Evolutionary conservation across 2,797 vertebrate genomes (phyloP).

Genomic region (Hippoglossus hippoglossus): DNA sequence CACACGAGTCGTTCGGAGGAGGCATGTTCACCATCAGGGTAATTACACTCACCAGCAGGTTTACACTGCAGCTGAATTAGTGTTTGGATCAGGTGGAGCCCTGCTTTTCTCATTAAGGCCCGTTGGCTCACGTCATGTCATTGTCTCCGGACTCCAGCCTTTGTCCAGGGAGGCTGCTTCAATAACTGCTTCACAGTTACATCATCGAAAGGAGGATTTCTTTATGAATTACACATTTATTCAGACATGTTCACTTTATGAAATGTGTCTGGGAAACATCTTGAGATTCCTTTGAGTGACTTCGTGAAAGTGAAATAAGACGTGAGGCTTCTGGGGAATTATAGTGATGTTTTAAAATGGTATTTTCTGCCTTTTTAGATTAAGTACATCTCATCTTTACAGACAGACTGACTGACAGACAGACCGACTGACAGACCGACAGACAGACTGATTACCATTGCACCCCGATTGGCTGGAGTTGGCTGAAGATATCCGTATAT

Average conservation of each 20-base stretch:
- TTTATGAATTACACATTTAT: slow-evolving; percentile 34
- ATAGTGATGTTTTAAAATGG: neutral
- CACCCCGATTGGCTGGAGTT: no score
- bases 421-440: neutral
- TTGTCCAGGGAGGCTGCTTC: slow-evolving; percentile 37
- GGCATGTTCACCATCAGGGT: slow-evolving; percentile 50
- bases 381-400: neutral
- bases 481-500: no score
- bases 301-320: neutral
- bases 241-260: slow-evolving; percentile 34
- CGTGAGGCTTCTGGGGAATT: neutral
- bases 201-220: slow-evolving; percentile 41
- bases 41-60: slow-evolving; percentile 40
- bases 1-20: slow-evolving; percentile 36
- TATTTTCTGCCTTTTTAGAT: neutral
- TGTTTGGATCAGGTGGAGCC: slow-evolving; percentile 38
- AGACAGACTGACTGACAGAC: neutral
- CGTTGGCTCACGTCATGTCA: slow-evolving; percentile 52
- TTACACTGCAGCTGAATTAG: slow-evolving; percentile 59
- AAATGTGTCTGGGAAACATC: slow-evolving; percentile 17
- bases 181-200: slow-evolving; percentile 38
- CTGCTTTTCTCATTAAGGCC: slow-evolving; percentile 69
- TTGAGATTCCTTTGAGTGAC: neutral
- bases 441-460: neutral
- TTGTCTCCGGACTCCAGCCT: slow-evolving; percentile 62